phyloP scores from a whole-genome alignment of 2,888 invertebrate genomes.

The Aporophyla nigra region DNA sequence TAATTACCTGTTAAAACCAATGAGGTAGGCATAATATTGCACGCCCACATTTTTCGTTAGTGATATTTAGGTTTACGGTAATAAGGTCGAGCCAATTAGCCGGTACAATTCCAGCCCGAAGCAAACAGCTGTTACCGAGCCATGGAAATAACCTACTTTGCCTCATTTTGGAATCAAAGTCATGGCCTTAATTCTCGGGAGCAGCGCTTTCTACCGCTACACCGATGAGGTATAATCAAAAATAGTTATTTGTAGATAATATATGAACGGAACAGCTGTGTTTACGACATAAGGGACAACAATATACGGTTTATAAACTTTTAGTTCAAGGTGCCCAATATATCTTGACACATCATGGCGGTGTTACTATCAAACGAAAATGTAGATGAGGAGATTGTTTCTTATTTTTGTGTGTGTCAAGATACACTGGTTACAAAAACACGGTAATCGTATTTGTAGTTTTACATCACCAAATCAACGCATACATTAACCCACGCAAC shows the following conservation, averaged over 20 bases:
- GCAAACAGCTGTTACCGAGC: background rate
- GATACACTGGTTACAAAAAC: constrained; percentile 10
- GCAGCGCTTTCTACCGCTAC: background rate
- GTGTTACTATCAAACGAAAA: background rate
- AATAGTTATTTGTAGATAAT: constrained; percentile 6
- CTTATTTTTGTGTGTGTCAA: background rate
- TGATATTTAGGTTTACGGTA: background rate
- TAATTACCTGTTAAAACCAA: background rate
- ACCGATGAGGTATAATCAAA: background rate
- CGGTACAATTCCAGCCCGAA: background rate
- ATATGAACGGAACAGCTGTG: constrained; percentile 30
- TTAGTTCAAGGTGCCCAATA: constrained; percentile 1
- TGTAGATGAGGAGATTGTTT: constrained; percentile 1
- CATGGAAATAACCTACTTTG: too few species aligned
- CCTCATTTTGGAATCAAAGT: background rate
- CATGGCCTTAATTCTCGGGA: background rate
- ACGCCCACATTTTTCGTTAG: background rate
- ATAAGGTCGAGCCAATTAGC: constrained; percentile 12
- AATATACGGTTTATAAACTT: background rate
- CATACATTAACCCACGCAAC: constrained; percentile 38
- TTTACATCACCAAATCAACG: constrained; percentile 44
- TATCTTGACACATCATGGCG: background rate
- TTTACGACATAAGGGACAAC: constrained; percentile 3
- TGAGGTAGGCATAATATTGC: background rate
- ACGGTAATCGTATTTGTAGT: constrained; percentile 17